These are phyloP conservation scores for Pollenia amentaria DNA, from an alignment of 2,888 invertebrate species.

Conservation along the genomic window DNA sequence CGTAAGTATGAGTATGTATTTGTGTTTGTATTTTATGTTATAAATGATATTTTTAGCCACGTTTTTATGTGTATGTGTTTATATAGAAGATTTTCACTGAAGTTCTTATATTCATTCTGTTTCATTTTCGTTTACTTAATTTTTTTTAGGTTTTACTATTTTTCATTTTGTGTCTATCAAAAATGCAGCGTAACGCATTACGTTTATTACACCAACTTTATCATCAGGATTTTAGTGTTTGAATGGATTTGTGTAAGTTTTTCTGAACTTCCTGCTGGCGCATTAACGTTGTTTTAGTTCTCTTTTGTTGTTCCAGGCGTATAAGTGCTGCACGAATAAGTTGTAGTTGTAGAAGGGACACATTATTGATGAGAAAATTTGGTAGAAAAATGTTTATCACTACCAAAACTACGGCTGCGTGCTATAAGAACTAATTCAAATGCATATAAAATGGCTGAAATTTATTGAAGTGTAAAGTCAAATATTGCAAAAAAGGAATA, in stretches of 20 bases:
- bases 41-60: constrained; percentile 62
- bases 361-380: constrained; percentile 81
- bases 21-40: constrained; percentile 28
- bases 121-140: constrained; percentile 13
- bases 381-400: constrained; percentile 65
- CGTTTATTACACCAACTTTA: constrained; percentile 47
- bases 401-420: constrained; percentile 1
- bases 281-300: constrained; percentile 5
- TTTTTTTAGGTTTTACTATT: constrained; percentile 25
- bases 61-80: constrained; percentile 21
- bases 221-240: constrained; percentile 52
- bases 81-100: neutral
- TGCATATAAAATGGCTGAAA: constrained; percentile 75
- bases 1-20: neutral
- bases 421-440: constrained; percentile 5
- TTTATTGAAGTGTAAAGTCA: constrained; percentile 82
- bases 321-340: neutral
- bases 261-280: constrained; percentile 12
- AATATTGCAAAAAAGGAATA: constrained; percentile 9
- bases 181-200: constrained; percentile 70
- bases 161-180: constrained; percentile 51
- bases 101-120: constrained; percentile 29
- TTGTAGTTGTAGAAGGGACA: constrained; percentile 78
- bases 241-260: neutral
- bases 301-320: neutral